Evolutionary conservation across 2,888 invertebrate genomes (phyloP).

Genomic region (Azorinus chamasolen): DNA sequence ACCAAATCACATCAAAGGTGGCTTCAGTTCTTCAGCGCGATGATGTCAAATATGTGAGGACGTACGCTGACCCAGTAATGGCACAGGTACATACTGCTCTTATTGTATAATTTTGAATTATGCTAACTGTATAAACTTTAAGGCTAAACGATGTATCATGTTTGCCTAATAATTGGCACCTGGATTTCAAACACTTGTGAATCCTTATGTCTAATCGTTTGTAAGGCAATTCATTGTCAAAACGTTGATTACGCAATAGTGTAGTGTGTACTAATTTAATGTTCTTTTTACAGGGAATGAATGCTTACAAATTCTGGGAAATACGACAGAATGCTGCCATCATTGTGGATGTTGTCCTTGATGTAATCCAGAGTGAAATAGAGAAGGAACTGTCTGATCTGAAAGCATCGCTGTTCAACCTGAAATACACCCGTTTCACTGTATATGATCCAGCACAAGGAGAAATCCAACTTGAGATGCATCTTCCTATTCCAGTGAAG

Average conservation of each 20-base stretch:
- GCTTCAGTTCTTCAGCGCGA: too few species aligned
- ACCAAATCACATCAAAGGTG: too few species aligned
- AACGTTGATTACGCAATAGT: background rate
- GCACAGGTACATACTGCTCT: too few species aligned
- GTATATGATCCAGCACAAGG: conserved; percentile 64
- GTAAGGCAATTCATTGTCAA: background rate
- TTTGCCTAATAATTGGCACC: too few species aligned
- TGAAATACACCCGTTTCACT: conserved; percentile 54
- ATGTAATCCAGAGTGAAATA: conserved; percentile 61
- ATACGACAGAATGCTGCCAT: conserved; percentile 67
- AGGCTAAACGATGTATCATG: too few species aligned
- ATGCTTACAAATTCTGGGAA: conserved; percentile 74
- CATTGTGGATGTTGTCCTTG: conserved; percentile 42
- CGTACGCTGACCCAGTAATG: too few species aligned
- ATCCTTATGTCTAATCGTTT: too few species aligned
- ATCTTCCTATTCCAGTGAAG: conserved; percentile 62
- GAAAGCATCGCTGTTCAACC: conserved; percentile 31
- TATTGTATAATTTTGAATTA: too few species aligned
- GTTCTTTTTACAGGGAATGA: conserved; percentile 60
- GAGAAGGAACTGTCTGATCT: conserved; percentile 59
- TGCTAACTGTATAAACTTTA: too few species aligned
- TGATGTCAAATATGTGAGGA: too few species aligned
- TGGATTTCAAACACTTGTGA: too few species aligned
- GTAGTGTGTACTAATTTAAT: background rate
- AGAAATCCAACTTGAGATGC: conserved; percentile 67